phyloP scores from a whole-genome alignment of 2,797 vertebrate genomes.

The Pantherophis vulpinus region DNA sequence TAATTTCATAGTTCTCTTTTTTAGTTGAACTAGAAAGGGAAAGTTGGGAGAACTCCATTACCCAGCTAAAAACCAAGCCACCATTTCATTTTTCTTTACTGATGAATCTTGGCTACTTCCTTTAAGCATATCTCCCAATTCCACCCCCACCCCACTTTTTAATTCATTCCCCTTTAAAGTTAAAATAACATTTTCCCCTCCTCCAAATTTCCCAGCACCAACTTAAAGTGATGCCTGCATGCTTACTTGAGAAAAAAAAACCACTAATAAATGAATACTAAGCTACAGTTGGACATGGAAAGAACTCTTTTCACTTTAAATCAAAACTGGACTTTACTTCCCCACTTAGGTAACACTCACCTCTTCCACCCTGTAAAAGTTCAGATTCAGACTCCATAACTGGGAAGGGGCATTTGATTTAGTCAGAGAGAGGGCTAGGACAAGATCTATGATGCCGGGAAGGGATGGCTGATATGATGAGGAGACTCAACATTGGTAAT shows the following conservation, averaged over 20 bases:
- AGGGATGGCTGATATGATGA: not conserved
- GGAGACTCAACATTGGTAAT: not conserved
- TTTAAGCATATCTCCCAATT: not conserved
- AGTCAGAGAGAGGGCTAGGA: not conserved
- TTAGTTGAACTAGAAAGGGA: not conserved
- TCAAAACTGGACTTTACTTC: not conserved
- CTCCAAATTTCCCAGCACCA: not conserved
- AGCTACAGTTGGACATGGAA: not conserved
- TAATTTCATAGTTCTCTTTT: not conserved
- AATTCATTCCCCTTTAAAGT: not conserved
- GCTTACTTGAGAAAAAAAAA: not conserved
- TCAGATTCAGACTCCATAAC: not conserved
- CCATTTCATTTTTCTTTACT: not conserved
- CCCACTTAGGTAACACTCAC: not conserved
- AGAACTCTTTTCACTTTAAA: not conserved
- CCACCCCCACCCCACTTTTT: not conserved
- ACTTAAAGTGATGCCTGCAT: not conserved
- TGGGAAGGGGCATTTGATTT: not conserved
- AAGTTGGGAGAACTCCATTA: not conserved
- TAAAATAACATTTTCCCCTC: not conserved
- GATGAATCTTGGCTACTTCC: not conserved
- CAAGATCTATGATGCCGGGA: not conserved
- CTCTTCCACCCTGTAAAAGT: not conserved
- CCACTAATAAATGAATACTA: not conserved
- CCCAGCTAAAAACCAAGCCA: not conserved